Evolutionary conservation across 2,888 invertebrate genomes (phyloP).

Genomic region (Parascotia fuliginaria): DNA sequence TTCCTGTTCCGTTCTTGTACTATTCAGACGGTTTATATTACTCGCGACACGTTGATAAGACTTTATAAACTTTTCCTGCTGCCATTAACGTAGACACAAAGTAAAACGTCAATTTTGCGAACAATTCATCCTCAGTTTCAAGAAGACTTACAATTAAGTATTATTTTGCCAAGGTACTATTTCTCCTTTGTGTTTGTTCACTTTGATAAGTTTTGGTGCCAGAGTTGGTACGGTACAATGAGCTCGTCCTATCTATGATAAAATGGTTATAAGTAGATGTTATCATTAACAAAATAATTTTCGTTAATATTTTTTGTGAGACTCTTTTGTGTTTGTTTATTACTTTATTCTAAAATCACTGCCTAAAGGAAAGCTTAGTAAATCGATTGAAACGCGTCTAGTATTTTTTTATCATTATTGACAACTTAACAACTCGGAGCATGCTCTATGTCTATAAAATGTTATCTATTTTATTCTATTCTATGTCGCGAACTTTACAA

Average conservation of each 20-base stretch:
- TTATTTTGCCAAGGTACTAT: constrained; percentile 17
- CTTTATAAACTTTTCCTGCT: constrained; percentile 54
- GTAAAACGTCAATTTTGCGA: constrained; percentile 15
- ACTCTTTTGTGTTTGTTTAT: constrained; percentile 9
- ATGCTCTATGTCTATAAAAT: no score
- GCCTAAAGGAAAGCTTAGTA: no score
- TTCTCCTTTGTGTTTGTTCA: constrained; percentile 20
- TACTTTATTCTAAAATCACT: constrained; percentile 14
- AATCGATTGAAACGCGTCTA: no score
- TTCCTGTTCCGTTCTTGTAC: constrained; percentile 72
- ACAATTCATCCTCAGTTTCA: constrained; percentile 33
- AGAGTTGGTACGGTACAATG: constrained; percentile 19
- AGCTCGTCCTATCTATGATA: constrained; percentile 25
- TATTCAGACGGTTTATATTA: constrained; percentile 44
- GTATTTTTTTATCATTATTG: no score
- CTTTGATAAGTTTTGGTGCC: constrained; percentile 27
- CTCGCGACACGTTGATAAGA: constrained; percentile 47
- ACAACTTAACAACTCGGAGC: no score
- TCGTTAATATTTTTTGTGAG: no score
- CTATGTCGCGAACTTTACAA: neutral
- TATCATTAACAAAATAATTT: constrained; percentile 10
- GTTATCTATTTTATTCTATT: no score
- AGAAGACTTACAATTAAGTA: constrained; percentile 20
- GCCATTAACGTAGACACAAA: constrained; percentile 28
- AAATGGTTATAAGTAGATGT: constrained; percentile 1